phyloP scores from a whole-genome alignment of 2,888 invertebrate genomes.

The Mythimna ferrago region DNA sequence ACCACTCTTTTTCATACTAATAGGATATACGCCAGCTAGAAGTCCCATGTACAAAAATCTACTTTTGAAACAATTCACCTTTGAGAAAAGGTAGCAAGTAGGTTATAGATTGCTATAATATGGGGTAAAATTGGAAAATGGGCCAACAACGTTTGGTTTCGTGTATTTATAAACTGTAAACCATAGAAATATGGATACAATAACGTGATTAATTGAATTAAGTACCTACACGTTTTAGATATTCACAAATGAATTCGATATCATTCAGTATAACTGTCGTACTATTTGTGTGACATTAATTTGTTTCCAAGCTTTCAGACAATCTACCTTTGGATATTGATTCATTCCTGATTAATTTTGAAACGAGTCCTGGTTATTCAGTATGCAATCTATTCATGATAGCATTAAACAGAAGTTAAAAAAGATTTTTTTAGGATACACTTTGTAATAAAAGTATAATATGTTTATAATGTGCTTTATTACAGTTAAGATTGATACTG shows the following conservation, averaged over 20 bases:
- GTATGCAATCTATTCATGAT: not conserved
- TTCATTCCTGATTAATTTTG: slow-evolving; percentile 1
- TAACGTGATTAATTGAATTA: slow-evolving; percentile 23
- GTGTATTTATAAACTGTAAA: not conserved
- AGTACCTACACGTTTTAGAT: not conserved
- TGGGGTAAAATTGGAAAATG: not conserved
- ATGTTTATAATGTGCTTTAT: no score
- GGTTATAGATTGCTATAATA: not conserved
- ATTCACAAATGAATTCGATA: not conserved
- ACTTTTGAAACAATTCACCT: not conserved
- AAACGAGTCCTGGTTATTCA: not conserved
- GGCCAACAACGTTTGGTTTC: not conserved
- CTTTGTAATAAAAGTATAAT: no score
- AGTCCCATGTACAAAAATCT: not conserved
- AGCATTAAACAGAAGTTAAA: no score
- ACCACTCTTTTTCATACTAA: not conserved
- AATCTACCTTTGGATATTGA: no score
- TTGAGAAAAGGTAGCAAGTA: not conserved
- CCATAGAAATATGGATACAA: not conserved
- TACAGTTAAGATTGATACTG: no score
- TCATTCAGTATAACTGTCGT: not conserved
- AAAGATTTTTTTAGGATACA: no score
- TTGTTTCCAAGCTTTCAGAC: not conserved
- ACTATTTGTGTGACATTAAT: not conserved
- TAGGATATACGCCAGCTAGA: no score